Conservation (phyloP, 2,797 vertebrate species). For the Chloroceryle amazona region DNA sequence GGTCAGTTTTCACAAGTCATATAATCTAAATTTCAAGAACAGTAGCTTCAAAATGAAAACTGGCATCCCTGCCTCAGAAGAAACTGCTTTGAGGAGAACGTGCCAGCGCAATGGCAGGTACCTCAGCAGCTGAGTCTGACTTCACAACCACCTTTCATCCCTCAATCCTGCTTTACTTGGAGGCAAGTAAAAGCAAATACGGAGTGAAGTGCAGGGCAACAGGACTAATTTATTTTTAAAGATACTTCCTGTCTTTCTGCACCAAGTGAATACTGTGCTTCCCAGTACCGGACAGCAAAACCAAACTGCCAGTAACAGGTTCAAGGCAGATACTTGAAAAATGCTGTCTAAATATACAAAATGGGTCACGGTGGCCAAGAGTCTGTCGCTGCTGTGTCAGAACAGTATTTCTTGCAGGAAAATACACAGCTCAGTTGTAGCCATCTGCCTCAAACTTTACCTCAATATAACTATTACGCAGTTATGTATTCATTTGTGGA, state of each 20-base stretch:
- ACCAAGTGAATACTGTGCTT: not conserved
- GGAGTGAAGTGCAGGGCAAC: not conserved
- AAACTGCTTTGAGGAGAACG: not conserved
- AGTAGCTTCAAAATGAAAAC: not conserved
- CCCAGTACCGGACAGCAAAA: not conserved
- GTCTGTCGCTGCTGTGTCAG: not conserved
- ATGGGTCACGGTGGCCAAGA: not conserved
- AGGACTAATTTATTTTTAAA: not conserved
- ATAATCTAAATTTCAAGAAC: not conserved
- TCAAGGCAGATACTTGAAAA: not conserved
- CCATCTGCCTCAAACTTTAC: not conserved
- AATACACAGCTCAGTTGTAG: not conserved
- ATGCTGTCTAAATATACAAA: not conserved
- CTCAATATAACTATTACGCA: not conserved
- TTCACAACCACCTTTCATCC: not conserved
- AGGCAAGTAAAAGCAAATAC: fast-evolving
- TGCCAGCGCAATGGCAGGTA: not conserved
- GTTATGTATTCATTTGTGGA: not conserved
- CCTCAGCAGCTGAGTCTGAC: not conserved
- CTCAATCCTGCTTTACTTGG: not conserved
- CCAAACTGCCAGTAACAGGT: not conserved
- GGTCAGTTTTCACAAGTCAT: not conserved
- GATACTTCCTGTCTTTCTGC: not conserved
- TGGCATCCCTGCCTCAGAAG: not conserved
- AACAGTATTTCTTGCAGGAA: not conserved